Evolutionary conservation across 2,113 vertebrate genomes (phyloP), one percentile per base, ranked within the genome.

Genomic region (Gopherus evgoodei): DNA sequence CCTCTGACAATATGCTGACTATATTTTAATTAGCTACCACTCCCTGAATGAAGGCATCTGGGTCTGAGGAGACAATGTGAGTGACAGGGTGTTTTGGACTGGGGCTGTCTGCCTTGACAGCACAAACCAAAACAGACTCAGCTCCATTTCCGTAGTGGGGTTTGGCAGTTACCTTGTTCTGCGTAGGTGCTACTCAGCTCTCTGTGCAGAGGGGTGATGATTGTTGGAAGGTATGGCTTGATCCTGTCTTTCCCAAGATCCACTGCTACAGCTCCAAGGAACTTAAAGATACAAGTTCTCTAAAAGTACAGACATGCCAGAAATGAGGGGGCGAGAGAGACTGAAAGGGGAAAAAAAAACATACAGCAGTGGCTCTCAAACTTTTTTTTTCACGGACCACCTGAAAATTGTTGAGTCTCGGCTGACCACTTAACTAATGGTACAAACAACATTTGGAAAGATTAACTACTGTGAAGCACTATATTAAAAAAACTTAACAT

Each of bases 111-210:
- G 38, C 38, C 11, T n/a, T 35, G n/a, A 76, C 24, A 25, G 72
- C 22, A 29, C 59, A 10, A 35, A 56, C 13, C 83, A 52, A 3
- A 83, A 56, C 65, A 72, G 35, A 38, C 50, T 52, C n/a, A 79
- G 47, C 21, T 21, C 53, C 53, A 54, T 9, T 54, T 54, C 53
- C 53, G 22, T 54, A 54, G 53, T 54, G 53, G 53, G 8, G 21
- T 54, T 53, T 54, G 53, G 53, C 0, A 14, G 12, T 96, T 98
- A 99, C 99, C 99, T 99, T 99, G 99, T 27, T 99, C 99, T 25
- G 99, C 97, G 1, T 99, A 99, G 44, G 99, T 99, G 98, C 99
- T 99, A 98, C 99, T 99, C 97, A 99, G 98, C 95, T 99, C 99
- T 95, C 99, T 98, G 97, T 98, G 99, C 27, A 99, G 98, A 14